Conservation (phyloP, 2,113 vertebrate species). For the Menidia beryllina region DNA sequence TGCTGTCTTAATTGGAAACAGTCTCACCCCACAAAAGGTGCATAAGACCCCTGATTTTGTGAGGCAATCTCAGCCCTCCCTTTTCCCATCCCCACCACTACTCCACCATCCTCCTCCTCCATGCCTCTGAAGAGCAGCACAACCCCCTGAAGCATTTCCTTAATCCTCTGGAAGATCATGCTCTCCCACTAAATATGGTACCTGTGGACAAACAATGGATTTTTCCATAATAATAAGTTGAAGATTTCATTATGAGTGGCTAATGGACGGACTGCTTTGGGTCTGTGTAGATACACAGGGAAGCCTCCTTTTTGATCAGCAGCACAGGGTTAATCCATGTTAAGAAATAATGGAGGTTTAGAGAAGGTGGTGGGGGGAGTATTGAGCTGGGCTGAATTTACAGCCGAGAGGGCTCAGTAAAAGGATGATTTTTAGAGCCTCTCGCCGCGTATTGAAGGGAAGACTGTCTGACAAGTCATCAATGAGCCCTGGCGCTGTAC, state of each 20-base stretch:
- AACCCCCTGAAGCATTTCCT: conserved; percentile 74
- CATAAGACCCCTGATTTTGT: conserved; percentile 74
- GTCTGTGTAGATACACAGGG: conserved; percentile 61
- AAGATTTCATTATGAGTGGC: conserved; percentile 79
- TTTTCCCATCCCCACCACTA: conserved; percentile 55
- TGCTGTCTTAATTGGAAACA: conserved; percentile 82
- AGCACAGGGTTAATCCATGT: conserved; percentile 81
- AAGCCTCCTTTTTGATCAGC: conserved; percentile 80
- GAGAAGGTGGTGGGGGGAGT: conserved; percentile 50
- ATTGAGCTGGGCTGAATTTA: conserved; percentile 82
- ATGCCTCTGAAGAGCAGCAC: conserved; percentile 71
- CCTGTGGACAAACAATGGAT: conserved; percentile 83
- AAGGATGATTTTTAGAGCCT: conserved; percentile 84
- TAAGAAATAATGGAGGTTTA: conserved; percentile 77
- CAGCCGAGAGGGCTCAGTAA: conserved; percentile 80
- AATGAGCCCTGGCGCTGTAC: conserved; percentile 82
- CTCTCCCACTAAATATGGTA: conserved; percentile 77
- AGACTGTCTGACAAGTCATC: conserved; percentile 86
- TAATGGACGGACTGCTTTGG: conserved; percentile 70
- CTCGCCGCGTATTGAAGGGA: conserved; percentile 83
- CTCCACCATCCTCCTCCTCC: conserved; percentile 22
- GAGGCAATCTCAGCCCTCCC: conserved; percentile 69
- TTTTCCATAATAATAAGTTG: conserved; percentile 82
- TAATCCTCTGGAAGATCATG: conserved; percentile 79
- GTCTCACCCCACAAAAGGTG: conserved; percentile 76